phyloP scores from a whole-genome alignment of 2,797 vertebrate genomes.

The Sandelia bainsii region DNA sequence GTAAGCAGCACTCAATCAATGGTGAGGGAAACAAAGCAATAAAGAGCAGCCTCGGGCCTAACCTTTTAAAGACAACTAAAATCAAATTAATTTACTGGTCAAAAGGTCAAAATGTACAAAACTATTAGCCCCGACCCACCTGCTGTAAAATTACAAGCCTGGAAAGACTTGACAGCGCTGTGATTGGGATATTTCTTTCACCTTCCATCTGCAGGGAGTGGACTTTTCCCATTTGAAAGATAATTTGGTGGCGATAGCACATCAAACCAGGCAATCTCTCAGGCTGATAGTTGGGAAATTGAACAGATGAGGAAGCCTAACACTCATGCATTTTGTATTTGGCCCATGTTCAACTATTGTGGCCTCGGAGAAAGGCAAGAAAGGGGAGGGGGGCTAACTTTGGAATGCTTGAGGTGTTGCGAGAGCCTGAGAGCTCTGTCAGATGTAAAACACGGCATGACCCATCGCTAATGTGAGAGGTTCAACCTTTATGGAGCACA shows the following conservation, averaged over 20 bases:
- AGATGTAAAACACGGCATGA: conserved; percentile 78
- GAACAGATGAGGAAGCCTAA: conserved; percentile 85
- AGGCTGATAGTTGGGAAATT: conserved; percentile 86
- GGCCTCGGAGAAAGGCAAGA: conserved; percentile 55
- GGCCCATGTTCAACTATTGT: conserved; percentile 70
- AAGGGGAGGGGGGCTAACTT: conserved; percentile 58
- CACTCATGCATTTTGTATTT: conserved; percentile 87
- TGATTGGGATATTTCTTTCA: conserved; percentile 67
- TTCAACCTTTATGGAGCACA: conserved; percentile 70
- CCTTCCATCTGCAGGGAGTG: conserved; percentile 66
- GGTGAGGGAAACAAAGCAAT: conserved; percentile 78
- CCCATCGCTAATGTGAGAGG: conserved; percentile 72
- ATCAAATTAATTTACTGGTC: conserved; percentile 84
- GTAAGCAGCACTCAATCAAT: conserved; percentile 78
- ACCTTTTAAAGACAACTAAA: conserved; percentile 85
- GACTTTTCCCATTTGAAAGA: conserved; percentile 82
- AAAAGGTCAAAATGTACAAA: conserved; percentile 82
- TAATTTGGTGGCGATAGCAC: conserved; percentile 82
- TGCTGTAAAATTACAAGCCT: conserved; percentile 71
- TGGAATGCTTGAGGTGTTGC: conserved; percentile 70
- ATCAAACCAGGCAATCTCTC: conserved; percentile 85
- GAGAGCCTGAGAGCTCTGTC: conserved; percentile 64
- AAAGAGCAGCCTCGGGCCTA: conserved; percentile 72
- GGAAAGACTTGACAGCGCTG: conserved; percentile 64
- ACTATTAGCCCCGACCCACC: conserved; percentile 76